These are phyloP conservation scores for Drosophila stalkeri DNA, from an alignment of 2,888 invertebrate species.

Conservation along the genomic window DNA sequence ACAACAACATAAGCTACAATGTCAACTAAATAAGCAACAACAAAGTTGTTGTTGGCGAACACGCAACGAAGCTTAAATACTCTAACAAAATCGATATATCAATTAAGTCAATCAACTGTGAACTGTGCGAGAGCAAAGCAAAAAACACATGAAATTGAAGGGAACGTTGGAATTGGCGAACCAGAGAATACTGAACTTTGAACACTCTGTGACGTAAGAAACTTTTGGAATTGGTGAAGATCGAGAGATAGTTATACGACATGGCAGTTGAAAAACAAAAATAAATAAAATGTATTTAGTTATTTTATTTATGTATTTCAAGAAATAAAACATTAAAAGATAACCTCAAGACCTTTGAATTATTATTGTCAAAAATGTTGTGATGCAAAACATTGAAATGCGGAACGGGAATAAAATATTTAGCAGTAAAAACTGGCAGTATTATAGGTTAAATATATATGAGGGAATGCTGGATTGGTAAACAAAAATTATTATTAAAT, in stretches of 20 bases:
- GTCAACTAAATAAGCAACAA: constrained; percentile 33
- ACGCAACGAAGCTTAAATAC: constrained; percentile 20
- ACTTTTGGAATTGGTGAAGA: neutral
- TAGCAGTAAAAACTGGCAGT: neutral
- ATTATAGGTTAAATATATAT: neutral
- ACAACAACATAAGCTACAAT: constrained; percentile 10
- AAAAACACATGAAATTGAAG: neutral
- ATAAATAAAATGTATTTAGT: neutral
- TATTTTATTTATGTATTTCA: neutral
- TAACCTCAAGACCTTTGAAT: neutral
- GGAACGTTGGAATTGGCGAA: constrained; percentile 1
- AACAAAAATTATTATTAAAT: too few relatives aligned
- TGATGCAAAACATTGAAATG: neutral
- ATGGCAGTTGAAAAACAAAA: neutral
- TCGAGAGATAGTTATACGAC: neutral
- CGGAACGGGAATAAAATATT: neutral
- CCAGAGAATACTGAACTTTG: constrained; percentile 3
- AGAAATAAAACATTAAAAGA: constrained; percentile 1
- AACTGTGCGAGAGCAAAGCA: constrained; percentile 2
- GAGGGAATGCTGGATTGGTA: neutral
- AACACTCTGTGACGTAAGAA: neutral
- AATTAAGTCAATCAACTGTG: constrained; percentile 26
- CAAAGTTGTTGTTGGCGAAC: neutral
- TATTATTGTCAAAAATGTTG: neutral
- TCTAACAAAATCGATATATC: constrained; percentile 34